Conservation (phyloP, 1,140 invertebrate genomes). For the Pentalonia nigronervosa region DNA sequence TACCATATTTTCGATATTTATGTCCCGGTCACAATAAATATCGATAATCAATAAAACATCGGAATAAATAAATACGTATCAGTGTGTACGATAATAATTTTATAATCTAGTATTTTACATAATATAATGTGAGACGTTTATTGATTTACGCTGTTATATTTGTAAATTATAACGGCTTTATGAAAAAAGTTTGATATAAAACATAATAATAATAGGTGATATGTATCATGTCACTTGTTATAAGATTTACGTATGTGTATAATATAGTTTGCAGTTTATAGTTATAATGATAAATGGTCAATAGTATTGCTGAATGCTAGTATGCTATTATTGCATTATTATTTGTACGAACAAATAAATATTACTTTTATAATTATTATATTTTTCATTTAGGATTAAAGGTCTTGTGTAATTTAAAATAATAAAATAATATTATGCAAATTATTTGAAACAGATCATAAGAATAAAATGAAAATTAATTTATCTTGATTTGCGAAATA, state of each 20-base stretch:
- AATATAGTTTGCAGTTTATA: background rate
- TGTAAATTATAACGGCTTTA: background rate
- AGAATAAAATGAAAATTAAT: background rate
- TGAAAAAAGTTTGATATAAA: background rate
- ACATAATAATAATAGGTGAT: background rate
- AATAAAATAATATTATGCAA: background rate
- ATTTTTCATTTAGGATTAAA: no score
- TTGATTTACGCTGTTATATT: background rate
- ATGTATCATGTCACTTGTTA: background rate
- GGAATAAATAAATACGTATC: background rate
- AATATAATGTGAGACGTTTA: background rate
- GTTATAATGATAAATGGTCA: background rate
- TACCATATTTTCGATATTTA: background rate
- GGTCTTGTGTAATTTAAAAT: background rate
- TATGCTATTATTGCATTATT: background rate
- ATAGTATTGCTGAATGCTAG: background rate
- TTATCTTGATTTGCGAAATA: background rate
- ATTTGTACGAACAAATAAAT: background rate
- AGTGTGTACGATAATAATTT: background rate
- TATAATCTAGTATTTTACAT: background rate
- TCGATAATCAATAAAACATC: background rate
- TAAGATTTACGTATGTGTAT: background rate
- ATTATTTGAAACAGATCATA: background rate
- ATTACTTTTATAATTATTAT: background rate
- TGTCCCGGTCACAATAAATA: background rate